A percentile compares a stretch with the other conserved stretches of the same genome.
Conservation (phyloP, 2,797 vertebrate species). For the Coreius guichenoti region DNA sequence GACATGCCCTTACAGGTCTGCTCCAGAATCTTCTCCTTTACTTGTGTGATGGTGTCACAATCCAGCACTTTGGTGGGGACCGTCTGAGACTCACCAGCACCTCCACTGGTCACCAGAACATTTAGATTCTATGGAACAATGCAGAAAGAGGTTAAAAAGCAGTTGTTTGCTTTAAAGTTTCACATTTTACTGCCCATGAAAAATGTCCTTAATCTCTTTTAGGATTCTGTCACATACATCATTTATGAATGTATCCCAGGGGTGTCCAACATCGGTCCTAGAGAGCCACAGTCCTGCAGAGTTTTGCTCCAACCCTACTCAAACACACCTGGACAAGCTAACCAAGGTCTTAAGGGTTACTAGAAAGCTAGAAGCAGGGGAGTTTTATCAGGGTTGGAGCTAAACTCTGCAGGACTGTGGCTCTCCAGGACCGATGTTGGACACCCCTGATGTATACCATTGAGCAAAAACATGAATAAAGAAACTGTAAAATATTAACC, state of each 20-base stretch:
- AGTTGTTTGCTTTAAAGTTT: background rate
- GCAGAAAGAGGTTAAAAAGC: background rate
- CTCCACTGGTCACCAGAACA: conserved; percentile 81
- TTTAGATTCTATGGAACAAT: conserved; percentile 85
- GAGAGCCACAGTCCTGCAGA: too few relatives aligned
- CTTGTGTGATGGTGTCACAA: conserved; percentile 96
- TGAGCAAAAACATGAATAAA: background rate
- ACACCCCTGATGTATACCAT: too few relatives aligned
- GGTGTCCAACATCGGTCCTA: too few relatives aligned
- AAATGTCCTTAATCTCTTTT: background rate
- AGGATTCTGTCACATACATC: background rate
- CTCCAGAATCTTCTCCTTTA: conserved; percentile 96
- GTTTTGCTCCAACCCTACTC: too few relatives aligned
- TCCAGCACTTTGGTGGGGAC: conserved; percentile 92
- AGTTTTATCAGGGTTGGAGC: too few relatives aligned
- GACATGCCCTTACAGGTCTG: conserved; percentile 92
- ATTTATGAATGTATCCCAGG: background rate
- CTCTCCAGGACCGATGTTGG: too few relatives aligned
- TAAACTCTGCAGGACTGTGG: too few relatives aligned
- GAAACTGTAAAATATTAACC: background rate
- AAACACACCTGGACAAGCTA: too few relatives aligned
- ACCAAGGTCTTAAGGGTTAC: too few relatives aligned
- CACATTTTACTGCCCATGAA: background rate
- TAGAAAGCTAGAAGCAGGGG: too few relatives aligned
- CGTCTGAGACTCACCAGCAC: conserved; percentile 79